A percentile compares a stretch with the other conserved stretches of the same genome.
Conservation (phyloP, 2,797 vertebrate species). For the Eulemur coronatus region DNA sequence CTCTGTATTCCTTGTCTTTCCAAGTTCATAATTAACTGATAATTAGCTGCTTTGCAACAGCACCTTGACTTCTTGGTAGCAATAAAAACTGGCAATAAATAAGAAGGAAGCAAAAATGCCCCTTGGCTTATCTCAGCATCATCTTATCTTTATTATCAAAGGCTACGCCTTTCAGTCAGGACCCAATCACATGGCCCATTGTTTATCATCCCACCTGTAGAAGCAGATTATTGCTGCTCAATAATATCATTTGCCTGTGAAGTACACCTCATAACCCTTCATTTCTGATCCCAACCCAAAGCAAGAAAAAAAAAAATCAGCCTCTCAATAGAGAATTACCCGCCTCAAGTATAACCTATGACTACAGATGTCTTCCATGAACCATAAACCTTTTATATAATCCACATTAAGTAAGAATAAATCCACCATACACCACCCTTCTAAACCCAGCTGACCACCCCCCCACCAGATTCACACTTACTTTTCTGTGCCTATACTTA, state of each 20-base stretch:
- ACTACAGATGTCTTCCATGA: not conserved
- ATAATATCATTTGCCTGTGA: constrained; percentile 78
- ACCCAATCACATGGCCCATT: constrained; percentile 76
- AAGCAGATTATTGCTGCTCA: constrained; percentile 79
- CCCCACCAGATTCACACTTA: not conserved
- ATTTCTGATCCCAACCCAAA: constrained; percentile 47
- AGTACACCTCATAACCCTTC: constrained; percentile 75
- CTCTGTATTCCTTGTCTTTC: constrained; percentile 83
- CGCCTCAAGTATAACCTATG: not conserved
- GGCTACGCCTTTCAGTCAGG: constrained; percentile 79
- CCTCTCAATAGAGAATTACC: not conserved
- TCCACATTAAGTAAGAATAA: not conserved
- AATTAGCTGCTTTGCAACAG: constrained; percentile 88
- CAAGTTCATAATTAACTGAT: constrained; percentile 92
- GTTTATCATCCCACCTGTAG: constrained; percentile 84
- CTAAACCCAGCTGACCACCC: not conserved
- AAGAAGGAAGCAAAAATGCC: constrained; percentile 85
- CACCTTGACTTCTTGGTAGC: constrained; percentile 85
- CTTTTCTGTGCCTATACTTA: not conserved
- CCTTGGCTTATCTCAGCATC: constrained; percentile 86
- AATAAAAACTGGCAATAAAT: constrained; percentile 90
- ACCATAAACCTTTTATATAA: not conserved
- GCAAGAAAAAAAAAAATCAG: not conserved
- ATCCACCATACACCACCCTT: not conserved
- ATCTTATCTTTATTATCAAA: constrained; percentile 90